These are phyloP conservation scores for Drosophila eugracilis DNA, from an alignment of 1,140 invertebrate species.

Conservation along the genomic window DNA sequence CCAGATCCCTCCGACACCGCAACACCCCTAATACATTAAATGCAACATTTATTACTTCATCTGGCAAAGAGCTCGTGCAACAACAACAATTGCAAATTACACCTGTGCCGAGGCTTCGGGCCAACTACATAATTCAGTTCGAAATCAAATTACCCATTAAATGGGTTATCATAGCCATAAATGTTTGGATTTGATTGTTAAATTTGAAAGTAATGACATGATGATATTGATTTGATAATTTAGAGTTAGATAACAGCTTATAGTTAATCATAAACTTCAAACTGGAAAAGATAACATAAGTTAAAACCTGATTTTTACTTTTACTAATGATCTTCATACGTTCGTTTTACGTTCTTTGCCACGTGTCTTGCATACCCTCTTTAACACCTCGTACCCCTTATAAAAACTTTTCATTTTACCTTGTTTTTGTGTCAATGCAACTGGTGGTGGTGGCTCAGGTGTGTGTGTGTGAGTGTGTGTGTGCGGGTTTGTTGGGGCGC, in stretches of 20 bases:
- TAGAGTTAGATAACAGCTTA: no score
- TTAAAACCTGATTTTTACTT: no score
- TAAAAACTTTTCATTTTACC: conserved; percentile 51
- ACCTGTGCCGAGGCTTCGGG: conserved; percentile 22
- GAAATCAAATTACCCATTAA: conserved; percentile 1
- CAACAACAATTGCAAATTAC: conserved; percentile 52
- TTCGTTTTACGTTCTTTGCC: background rate
- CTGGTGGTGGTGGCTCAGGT: conserved; percentile 56
- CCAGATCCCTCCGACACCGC: conserved; percentile 19
- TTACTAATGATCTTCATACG: no score
- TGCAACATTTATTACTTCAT: conserved; percentile 82
- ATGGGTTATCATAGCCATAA: no score
- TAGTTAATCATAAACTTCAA: no score
- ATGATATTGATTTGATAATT: no score
- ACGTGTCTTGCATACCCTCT: background rate
- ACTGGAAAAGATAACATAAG: no score
- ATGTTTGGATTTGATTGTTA: no score
- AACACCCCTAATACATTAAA: conserved; percentile 68
- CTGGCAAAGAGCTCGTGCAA: conserved; percentile 38
- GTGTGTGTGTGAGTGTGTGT: conserved; percentile 3
- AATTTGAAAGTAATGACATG: no score
- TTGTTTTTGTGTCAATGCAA: conserved; percentile 56
- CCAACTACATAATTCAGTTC: background rate
- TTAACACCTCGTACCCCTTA: background rate
- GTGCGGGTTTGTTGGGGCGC: conserved; percentile 14